Evolutionary conservation across 2,113 vertebrate species (phyloP), one percentile per base, ranked within the genome.

Genomic region (Strigops habroptila): DNA sequence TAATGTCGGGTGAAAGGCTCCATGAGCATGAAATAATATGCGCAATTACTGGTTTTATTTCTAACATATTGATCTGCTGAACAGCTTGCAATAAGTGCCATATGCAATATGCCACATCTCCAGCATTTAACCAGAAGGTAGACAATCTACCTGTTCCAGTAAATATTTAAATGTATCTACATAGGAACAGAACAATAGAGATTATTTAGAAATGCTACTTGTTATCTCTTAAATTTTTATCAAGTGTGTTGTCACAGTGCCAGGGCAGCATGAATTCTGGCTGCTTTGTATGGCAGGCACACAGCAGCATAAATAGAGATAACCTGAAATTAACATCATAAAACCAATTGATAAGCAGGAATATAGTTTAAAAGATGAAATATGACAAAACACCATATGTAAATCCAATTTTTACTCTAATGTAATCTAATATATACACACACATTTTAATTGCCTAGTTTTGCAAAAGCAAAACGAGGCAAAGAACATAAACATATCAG

Each of bases 301-400:
- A 68, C 24, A 52, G 51, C 65, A 90, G 43, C 10, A 77, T 22
- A 87, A 84, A 81, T 1, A 90, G 52, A 76, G 43, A 91, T 27
- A 88, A 79, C 53, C 71, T 48, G 57, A 79, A 96, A 91, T 82
- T 64, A 94, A 95, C 94, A 94, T 33, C 31, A n/a, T 41, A 85
- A 86, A 87, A 27, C n/a, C 27, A 60, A 33, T 1, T 85, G 70
- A 87, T 73, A 90, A 91, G 62, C 39, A 80, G 52, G 22, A 81
- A 51, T 33, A 46, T 15, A 22, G 53, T n/a, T 81, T 55, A 70
- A 80, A 82, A 55, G 79, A 92, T 64, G 63, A 86, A 90, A 82
- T 67, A 68, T 55, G 77, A 91, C 55, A 89, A 84, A 92, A 43
- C 70, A 68, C 30, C 77, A 76, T 18, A 91, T 48, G 78, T 70